Percentiles rank a stretch among this genome's conserved stretches.
Evolutionary conservation across 2,888 invertebrate genomes (phyloP).

Genomic region (Bimastos eiseni): DNA sequence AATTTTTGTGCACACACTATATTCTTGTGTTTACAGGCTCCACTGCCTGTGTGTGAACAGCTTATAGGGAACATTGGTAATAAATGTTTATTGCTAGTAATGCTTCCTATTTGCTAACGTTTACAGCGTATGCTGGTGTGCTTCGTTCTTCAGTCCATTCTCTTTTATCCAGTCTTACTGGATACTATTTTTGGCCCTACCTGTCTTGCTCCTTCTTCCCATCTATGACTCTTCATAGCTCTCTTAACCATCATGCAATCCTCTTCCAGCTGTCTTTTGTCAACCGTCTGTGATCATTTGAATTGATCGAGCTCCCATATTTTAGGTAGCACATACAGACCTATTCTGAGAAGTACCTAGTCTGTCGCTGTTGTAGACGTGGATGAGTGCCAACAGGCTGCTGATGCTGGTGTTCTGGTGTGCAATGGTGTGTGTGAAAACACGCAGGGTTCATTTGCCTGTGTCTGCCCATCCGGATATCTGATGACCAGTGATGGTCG

Average conservation of each 20-base stretch:
- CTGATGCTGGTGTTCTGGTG: slow-evolving; percentile 67
- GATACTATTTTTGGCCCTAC: background rate
- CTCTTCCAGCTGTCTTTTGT: background rate
- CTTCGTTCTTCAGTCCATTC: background rate
- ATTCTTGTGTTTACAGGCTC: no score
- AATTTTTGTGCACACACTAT: no score
- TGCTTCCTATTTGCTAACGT: background rate
- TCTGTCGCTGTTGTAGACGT: slow-evolving; percentile 69
- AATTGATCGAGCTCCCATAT: no score
- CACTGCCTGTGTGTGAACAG: no score
- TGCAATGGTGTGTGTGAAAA: slow-evolving; percentile 83
- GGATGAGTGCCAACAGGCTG: slow-evolving; percentile 81
- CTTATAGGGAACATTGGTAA: no score
- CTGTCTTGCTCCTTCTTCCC: background rate
- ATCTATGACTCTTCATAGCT: background rate
- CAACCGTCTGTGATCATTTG: background rate
- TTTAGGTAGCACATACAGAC: background rate
- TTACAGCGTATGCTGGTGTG: background rate
- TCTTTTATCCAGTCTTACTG: no score
- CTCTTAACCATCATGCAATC: background rate
- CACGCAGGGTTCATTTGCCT: slow-evolving; percentile 75
- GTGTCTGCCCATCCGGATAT: slow-evolving; percentile 59
- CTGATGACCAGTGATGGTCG: slow-evolving; percentile 69
- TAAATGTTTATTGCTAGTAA: no score
- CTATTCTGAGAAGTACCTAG: background rate